Evolutionary conservation across 2,797 vertebrate species (phyloP).

Genomic region (Gephyroberyx darwinii): DNA sequence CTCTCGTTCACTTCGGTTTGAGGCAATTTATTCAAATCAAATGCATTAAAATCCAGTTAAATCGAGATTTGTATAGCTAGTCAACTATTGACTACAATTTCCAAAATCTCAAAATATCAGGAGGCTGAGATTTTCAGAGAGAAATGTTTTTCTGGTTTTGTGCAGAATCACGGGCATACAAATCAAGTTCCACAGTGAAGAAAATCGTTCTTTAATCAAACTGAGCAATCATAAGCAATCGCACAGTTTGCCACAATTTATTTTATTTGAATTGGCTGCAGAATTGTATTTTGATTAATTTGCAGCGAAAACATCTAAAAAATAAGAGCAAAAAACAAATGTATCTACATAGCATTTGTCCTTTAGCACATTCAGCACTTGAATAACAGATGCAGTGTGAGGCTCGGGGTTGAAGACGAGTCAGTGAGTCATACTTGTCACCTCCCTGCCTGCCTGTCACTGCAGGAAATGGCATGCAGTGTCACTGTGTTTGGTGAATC

Average conservation of each 20-base stretch:
- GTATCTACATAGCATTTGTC: not conserved
- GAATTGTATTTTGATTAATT: not conserved
- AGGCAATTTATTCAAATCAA: not conserved
- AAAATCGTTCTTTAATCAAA: no score
- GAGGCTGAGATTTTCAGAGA: no score
- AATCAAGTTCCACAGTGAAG: no score
- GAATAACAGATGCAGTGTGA: slow-evolving; percentile 11
- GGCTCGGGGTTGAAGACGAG: not conserved
- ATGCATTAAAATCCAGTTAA: not conserved
- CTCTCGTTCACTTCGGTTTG: not conserved
- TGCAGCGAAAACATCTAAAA: not conserved
- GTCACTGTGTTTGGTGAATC: slow-evolving; percentile 36
- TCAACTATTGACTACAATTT: not conserved
- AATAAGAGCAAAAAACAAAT: not conserved
- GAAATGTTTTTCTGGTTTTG: no score
- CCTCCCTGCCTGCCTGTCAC: not conserved
- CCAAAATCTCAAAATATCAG: no score
- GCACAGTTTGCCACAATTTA: not conserved
- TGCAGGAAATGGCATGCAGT: not conserved
- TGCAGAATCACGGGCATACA: no score
- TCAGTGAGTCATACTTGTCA: slow-evolving; percentile 47
- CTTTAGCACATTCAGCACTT: not conserved
- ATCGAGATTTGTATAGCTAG: not conserved
- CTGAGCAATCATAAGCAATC: no score
- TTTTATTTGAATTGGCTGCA: not conserved